Conservation (phyloP, 35 echinoderm and acorn worm genomes). For the Apostichopus californicus region DNA sequence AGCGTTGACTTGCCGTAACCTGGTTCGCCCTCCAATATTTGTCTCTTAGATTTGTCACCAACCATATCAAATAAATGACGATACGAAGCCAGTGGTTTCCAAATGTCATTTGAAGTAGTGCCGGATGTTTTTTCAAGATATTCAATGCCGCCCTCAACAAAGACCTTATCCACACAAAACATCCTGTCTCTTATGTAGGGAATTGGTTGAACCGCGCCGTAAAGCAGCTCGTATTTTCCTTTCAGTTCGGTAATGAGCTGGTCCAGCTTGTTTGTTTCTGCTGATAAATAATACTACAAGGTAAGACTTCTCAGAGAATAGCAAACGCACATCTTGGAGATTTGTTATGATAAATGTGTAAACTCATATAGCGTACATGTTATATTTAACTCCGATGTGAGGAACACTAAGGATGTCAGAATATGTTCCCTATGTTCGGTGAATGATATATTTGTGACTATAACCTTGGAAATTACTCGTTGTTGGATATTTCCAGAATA, state of each 20-base stretch:
- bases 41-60: neutral
- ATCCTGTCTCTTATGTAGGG: neutral
- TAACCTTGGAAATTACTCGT: no score
- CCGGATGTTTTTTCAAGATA: neutral
- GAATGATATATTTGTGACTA: no score
- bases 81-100: neutral
- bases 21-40: neutral
- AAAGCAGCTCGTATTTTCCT: neutral
- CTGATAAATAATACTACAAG: no score
- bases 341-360: no score
- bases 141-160: neutral
- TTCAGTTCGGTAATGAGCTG: no score
- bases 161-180: neutral
- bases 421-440: no score
- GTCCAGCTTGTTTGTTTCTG: no score
- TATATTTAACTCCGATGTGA: no score
- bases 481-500: no score
- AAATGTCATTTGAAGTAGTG: neutral
- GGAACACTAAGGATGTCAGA: no score
- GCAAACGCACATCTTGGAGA: no score
- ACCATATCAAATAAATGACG: neutral
- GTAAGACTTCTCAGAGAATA: no score
- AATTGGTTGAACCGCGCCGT: neutral
- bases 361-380: neutral
- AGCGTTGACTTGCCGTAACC: slow-evolving; percentile 17